Conservation (phyloP, 2,888 invertebrate genomes). For the Platycheirus albimanus region DNA sequence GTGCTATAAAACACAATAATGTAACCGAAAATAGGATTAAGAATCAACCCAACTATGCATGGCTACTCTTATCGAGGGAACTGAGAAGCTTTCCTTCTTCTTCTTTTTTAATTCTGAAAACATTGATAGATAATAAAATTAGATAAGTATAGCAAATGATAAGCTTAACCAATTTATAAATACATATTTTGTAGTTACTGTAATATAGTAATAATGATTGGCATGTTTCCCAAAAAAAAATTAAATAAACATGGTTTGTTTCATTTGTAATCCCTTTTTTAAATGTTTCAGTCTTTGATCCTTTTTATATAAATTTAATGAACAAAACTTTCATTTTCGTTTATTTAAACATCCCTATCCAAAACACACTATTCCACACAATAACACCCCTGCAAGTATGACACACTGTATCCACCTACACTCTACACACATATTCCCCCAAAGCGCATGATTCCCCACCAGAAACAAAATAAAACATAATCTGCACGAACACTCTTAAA, state of each 20-base stretch:
- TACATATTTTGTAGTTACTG: too few species aligned
- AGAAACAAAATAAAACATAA: constrained; percentile 13
- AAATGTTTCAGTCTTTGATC: not conserved
- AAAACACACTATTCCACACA: not conserved
- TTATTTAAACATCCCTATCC: too few species aligned
- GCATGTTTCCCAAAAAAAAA: not conserved
- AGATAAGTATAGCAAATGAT: too few species aligned
- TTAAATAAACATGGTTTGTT: not conserved
- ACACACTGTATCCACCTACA: not conserved
- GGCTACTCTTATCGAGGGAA: too few species aligned
- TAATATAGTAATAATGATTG: not conserved
- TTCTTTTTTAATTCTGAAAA: too few species aligned
- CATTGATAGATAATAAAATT: too few species aligned
- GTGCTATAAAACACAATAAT: too few species aligned
- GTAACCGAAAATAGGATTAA: too few species aligned
- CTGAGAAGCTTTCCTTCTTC: too few species aligned
- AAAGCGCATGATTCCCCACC: constrained; percentile 29
- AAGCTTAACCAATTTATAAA: too few species aligned
- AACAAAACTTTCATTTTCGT: too few species aligned
- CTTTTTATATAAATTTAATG: not conserved
- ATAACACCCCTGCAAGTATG: constrained; percentile 6
- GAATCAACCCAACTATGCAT: too few species aligned
- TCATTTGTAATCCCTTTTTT: not conserved
- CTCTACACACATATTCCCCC: not conserved
- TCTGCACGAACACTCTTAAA: constrained; percentile 56